Base-by-base conservation (phyloP, 2,888 invertebrate species). In the Eretmocerus hayati region DNA sequence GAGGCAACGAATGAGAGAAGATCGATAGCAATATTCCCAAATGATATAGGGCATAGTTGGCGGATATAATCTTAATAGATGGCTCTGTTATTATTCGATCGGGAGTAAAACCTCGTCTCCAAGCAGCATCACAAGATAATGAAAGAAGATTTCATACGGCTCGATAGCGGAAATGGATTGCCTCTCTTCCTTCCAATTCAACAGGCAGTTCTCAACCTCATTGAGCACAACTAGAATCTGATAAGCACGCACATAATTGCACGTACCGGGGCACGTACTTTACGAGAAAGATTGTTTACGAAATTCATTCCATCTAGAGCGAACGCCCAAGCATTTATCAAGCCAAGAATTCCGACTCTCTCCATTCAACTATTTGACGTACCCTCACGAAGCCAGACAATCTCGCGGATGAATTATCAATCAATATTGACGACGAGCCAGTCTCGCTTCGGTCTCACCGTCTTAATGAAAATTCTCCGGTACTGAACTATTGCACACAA, bases 1-100 rank as follows among this genome's bases (percentile, higher is more conserved):
- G n/a, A n/a, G n/a, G n/a, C n/a, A n/a, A n/a, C n/a, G n/a, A n/a
- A n/a, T n/a, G n/a, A n/a, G n/a, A n/a, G n/a, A n/a, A n/a, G n/a
- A n/a, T n/a, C n/a, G n/a, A n/a, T n/a, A n/a, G n/a, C n/a, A n/a
- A n/a, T n/a, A n/a, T n/a, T n/a, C n/a, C n/a, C n/a, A n/a, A n/a
- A n/a, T n/a, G n/a, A n/a, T n/a, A n/a, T n/a, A n/a, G n/a, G n/a
- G n/a, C n/a, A n/a, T n/a, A n/a, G n/a, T n/a, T 62, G 54, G 60
- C 61, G 58, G 58, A 60, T 55, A 56, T 50, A 55, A 61, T 62
- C 57, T 60, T 65, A 62, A 63, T 62, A 59, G 65, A 65, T 63
- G 62, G 55, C 52, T 42, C 56, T 26, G 26, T 26, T 26, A 11
- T 26, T 26, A 11, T 26, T 9, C 26, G 26, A 6, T 1, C 6